A percentile compares a stretch with the other conserved stretches of the same genome.
phyloP scores from a whole-genome alignment of 2,888 invertebrate species.

The Biston stratarius region DNA sequence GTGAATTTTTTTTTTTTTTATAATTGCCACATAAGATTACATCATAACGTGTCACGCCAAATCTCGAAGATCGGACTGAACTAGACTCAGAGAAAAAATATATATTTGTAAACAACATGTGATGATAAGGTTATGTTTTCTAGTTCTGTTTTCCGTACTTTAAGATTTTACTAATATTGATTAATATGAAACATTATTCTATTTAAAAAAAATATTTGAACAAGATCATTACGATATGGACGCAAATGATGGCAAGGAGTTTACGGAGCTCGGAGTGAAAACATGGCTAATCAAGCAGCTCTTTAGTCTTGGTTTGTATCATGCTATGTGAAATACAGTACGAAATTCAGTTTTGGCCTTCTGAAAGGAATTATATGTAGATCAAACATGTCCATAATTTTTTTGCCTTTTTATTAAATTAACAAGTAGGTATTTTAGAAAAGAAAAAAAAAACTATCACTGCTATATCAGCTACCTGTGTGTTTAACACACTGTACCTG shows the following conservation, averaged over 20 bases:
- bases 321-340: not conserved
- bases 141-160: too few species aligned
- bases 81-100: not conserved
- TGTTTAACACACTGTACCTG: too few species aligned
- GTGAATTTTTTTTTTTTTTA: too few species aligned
- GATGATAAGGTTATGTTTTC: conserved; percentile 1
- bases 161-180: not conserved
- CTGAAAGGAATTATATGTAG: too few species aligned
- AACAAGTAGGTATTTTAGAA: too few species aligned
- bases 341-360: not conserved
- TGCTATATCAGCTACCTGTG: too few species aligned
- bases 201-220: not conserved
- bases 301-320: conserved; percentile 87
- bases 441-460: too few species aligned
- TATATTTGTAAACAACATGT: not conserved
- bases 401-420: too few species aligned
- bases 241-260: conserved; percentile 77
- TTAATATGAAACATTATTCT: not conserved
- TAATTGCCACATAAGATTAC: too few species aligned
- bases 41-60: too few species aligned
- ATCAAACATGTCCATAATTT: too few species aligned
- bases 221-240: conserved; percentile 59
- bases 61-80: too few species aligned
- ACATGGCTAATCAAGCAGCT: conserved; percentile 92
- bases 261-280: conserved; percentile 88